Conservation (phyloP, 2,888 invertebrate genomes). For the Xestia rhomboidea region DNA sequence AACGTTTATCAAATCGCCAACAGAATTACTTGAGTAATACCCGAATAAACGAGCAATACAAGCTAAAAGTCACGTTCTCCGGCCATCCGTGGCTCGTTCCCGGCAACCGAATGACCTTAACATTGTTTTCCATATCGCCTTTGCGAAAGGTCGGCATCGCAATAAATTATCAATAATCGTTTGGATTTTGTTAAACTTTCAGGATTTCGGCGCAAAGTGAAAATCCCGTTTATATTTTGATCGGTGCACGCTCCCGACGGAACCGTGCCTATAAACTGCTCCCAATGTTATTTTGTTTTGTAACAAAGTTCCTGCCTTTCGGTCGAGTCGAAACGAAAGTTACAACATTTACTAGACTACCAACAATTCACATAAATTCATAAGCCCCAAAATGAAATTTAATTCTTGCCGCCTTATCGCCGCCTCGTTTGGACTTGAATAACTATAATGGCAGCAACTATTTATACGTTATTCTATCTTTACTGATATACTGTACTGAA, state of each 20-base stretch:
- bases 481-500: constrained; percentile 24
- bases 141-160: constrained; percentile 71
- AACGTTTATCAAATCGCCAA: constrained; percentile 57
- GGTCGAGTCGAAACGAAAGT: constrained; percentile 78
- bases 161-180: constrained; percentile 80
- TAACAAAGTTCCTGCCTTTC: constrained; percentile 79
- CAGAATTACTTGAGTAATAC: constrained; percentile 60
- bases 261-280: constrained; percentile 71
- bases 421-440: constrained; percentile 66
- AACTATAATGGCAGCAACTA: constrained; percentile 53
- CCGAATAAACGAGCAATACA: constrained; percentile 63
- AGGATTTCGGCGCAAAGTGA: constrained; percentile 77
- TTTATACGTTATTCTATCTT: constrained; percentile 34
- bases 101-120: constrained; percentile 66
- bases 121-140: constrained; percentile 69
- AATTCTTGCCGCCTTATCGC: constrained; percentile 76
- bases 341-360: constrained; percentile 79
- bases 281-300: constrained; percentile 85
- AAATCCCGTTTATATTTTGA: constrained; percentile 80
- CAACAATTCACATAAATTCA: constrained; percentile 83
- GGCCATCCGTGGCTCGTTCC: constrained; percentile 65
- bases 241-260: constrained; percentile 75
- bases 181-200: constrained; percentile 78
- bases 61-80: constrained; percentile 67
- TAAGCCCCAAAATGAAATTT: constrained; percentile 82